These are phyloP conservation scores for Rhea americana DNA, from an alignment of 2,113 vertebrate genomes.

Conservation along the genomic window DNA sequence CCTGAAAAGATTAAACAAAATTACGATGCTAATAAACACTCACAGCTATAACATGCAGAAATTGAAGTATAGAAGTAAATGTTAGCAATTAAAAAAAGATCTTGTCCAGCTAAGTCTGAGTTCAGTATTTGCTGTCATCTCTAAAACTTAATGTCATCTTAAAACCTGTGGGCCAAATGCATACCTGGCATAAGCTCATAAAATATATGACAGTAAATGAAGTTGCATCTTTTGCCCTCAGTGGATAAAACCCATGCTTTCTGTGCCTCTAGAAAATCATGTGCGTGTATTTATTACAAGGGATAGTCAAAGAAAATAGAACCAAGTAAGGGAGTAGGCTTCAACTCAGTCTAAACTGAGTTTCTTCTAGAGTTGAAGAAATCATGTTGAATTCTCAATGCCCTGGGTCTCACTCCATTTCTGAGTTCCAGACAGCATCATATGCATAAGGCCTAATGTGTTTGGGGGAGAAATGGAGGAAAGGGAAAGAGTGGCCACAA, in stretches of 20 bases:
- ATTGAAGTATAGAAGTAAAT: not conserved
- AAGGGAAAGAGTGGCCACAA: not conserved
- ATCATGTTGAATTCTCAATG: not conserved
- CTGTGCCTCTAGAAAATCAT: not conserved
- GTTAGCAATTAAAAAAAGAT: not conserved
- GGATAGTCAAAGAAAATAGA: not conserved
- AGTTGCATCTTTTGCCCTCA: not conserved
- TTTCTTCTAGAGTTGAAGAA: not conserved
- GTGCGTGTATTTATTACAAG: not conserved
- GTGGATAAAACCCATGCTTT: not conserved
- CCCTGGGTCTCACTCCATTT: not conserved
- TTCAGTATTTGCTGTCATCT: rapidly evolving
- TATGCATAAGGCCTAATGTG: not conserved
- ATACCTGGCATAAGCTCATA: not conserved
- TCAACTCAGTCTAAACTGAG: not conserved
- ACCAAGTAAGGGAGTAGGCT: not conserved
- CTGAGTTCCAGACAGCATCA: not conserved
- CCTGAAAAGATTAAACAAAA: not conserved
- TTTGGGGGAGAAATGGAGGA: not conserved
- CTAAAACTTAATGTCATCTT: not conserved
- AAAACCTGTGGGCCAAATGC: not conserved
- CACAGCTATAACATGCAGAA: too few species aligned
- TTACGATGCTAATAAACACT: not conserved
- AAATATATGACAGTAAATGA: not conserved
- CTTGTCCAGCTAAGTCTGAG: not conserved